Evolutionary conservation across 2,888 invertebrate genomes (phyloP), one percentile per base, ranked within the genome.

Genomic region (Congeria kusceri): DNA sequence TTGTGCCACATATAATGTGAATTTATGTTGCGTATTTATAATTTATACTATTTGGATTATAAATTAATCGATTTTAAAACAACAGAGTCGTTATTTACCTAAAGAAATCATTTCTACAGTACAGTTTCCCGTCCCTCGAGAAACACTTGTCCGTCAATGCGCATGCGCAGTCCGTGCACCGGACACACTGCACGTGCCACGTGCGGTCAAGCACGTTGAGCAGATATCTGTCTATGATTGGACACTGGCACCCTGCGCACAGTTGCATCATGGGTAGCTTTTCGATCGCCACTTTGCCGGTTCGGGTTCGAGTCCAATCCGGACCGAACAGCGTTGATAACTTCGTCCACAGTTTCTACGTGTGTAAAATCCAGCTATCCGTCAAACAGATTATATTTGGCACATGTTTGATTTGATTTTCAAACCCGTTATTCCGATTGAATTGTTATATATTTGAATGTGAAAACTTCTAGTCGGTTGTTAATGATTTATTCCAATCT

Each of bases 201-300:
- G 98, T 97, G 91, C 98, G 95, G 95, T 99, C 99, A 95, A 99
- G 95, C 93, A 99, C 99, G 95, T 98, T 98, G 93, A 98, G 95
- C 92, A 99, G 96, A 95, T 98, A 99, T 95, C 98, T 97, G 96
- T 99, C 99, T 95, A 98, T 95, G 94, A 99, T 99, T 92, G 99
- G 98, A 95, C 98, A 97, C 94, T 98, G 98, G 95, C 99, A 99
- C 95, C 98, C 99, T 94, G 99, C 99, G 96, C 99, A 99, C 94
- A 92, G 89, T 76, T 93, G 93, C 93, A 94, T 93, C 28, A 80
- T 82, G 75, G 78, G 72, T 0, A 63, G 74, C 68, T 80, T 72
- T 25, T 77, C 73, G 74, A 83, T 77, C 70, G 83, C 83, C 83
- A 83, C 78, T 39, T 75, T 83, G 73, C 64, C 27, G 28, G 69